Conservation (phyloP, 1,140 invertebrate species). For the Drosophila leontia region DNA sequence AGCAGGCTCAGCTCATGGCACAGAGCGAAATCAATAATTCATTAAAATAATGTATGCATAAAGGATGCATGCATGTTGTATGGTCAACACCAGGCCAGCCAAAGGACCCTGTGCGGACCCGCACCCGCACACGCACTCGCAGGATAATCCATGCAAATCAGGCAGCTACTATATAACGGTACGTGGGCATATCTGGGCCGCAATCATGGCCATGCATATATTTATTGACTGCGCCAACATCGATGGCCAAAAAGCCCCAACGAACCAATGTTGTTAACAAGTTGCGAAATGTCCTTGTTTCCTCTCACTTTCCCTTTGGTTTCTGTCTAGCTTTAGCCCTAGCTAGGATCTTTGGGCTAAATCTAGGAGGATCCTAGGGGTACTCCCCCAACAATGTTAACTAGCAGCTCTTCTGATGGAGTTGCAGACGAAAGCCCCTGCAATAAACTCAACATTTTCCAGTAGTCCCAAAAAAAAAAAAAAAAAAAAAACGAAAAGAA, state of each 20-base stretch:
- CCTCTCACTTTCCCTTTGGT: not conserved
- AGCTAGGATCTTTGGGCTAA: not conserved
- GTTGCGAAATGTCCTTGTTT: not conserved
- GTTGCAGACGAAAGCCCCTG: slow-evolving; percentile 16
- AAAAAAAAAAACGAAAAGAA: slow-evolving; percentile 5
- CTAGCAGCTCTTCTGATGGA: slow-evolving; percentile 11
- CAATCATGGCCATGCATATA: slow-evolving; percentile 22
- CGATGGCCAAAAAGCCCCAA: slow-evolving; percentile 38
- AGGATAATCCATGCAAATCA: slow-evolving; percentile 68
- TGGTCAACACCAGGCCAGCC: slow-evolving; percentile 39
- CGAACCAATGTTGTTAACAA: slow-evolving; percentile 68
- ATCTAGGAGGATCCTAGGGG: not conserved
- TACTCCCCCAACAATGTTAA: slow-evolving; percentile 12
- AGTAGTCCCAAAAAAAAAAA: slow-evolving; percentile 23
- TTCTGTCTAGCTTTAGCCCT: not conserved
- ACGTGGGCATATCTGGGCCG: slow-evolving; percentile 3
- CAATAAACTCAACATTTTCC: slow-evolving; percentile 15
- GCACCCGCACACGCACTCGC: slow-evolving; percentile 1
- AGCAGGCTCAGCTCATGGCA: slow-evolving; percentile 29
- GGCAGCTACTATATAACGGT: slow-evolving; percentile 12
- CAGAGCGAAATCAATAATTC: slow-evolving; percentile 77
- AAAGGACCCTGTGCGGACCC: slow-evolving; percentile 8
- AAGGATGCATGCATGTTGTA: slow-evolving; percentile 73
- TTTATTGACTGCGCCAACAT: slow-evolving; percentile 30
- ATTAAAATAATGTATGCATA: slow-evolving; percentile 82